These are phyloP conservation scores for Entosphenus tridentatus DNA, from an alignment of 2,113 vertebrate species.

Conservation along the genomic window DNA sequence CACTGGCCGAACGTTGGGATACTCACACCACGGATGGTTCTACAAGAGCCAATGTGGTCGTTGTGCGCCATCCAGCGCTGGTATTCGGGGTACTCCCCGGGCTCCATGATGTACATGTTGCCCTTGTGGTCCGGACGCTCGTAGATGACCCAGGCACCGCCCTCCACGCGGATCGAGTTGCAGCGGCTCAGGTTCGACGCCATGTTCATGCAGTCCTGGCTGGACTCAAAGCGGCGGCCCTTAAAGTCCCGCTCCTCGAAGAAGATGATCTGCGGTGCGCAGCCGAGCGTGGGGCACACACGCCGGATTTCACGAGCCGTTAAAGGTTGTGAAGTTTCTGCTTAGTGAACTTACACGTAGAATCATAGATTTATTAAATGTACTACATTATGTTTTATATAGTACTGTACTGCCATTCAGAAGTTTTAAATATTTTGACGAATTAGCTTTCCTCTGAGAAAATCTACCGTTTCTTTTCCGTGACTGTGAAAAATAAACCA, in stretches of 20 bases:
- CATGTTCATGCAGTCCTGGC: constrained; percentile 52
- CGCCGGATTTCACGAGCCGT: too few relatives aligned
- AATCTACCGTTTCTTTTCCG: too few relatives aligned
- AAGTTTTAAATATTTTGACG: too few relatives aligned
- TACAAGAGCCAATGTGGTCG: constrained; percentile 65
- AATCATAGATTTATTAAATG: too few relatives aligned
- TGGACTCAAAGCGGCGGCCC: constrained; percentile 52
- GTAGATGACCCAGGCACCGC: constrained; percentile 58
- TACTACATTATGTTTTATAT: too few relatives aligned
- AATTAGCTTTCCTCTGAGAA: too few relatives aligned
- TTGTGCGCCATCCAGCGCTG: constrained; percentile 65
- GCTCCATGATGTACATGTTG: constrained; percentile 51
- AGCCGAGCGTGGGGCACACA: too few relatives aligned
- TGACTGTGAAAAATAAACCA: too few relatives aligned
- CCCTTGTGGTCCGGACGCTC: constrained; percentile 56
- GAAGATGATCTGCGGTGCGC: constrained; percentile 40
- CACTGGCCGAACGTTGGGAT: neutral
- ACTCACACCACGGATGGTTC: constrained; percentile 31
- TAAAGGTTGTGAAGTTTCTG: too few relatives aligned
- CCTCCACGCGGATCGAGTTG: constrained; percentile 67
- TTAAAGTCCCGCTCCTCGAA: constrained; percentile 75
- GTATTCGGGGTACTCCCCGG: constrained; percentile 56
- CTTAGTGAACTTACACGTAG: too few relatives aligned
- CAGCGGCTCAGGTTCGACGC: constrained; percentile 50
- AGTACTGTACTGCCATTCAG: too few relatives aligned